Conservation (phyloP, 2,888 invertebrate species). For the Thymelicus sylvestris region DNA sequence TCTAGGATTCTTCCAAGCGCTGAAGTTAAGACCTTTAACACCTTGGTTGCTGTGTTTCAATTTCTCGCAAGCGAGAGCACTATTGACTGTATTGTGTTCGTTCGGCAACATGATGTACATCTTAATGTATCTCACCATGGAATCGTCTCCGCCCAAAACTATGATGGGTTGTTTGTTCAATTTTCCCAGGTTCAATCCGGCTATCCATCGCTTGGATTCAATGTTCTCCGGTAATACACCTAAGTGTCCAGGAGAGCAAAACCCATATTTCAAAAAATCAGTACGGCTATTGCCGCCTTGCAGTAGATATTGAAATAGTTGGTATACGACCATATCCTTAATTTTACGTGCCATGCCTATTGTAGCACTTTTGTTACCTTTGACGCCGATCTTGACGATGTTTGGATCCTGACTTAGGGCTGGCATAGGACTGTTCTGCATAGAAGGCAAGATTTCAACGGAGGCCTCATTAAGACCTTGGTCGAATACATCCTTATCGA, state of each 20-base stretch:
- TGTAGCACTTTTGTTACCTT: slow-evolving; percentile 58
- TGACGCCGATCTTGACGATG: slow-evolving; percentile 62
- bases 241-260: slow-evolving; percentile 62
- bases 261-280: slow-evolving; percentile 70
- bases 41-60: slow-evolving; percentile 65
- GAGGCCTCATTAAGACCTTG: slow-evolving; percentile 60
- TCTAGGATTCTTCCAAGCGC: slow-evolving; percentile 60
- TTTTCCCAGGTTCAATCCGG: slow-evolving; percentile 58
- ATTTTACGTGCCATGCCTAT: slow-evolving; percentile 63
- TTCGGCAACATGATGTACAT: slow-evolving; percentile 54
- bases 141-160: slow-evolving; percentile 57
- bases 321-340: slow-evolving; percentile 66
- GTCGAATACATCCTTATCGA: slow-evolving; percentile 73
- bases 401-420: slow-evolving; percentile 54
- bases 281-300: slow-evolving; percentile 54
- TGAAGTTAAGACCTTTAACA: slow-evolving; percentile 65
- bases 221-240: slow-evolving; percentile 67
- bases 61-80: slow-evolving; percentile 51
- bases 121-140: slow-evolving; percentile 55
- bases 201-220: slow-evolving; percentile 67
- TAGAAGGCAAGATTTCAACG: slow-evolving; percentile 47
- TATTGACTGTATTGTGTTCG: slow-evolving; percentile 41
- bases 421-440: slow-evolving; percentile 61
- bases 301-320: slow-evolving; percentile 65
- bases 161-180: slow-evolving; percentile 56